Percentiles rank a stretch among this genome's conserved stretches.
Conservation (phyloP, 1,140 invertebrate species). For the Psilanteris sp. region DNA sequence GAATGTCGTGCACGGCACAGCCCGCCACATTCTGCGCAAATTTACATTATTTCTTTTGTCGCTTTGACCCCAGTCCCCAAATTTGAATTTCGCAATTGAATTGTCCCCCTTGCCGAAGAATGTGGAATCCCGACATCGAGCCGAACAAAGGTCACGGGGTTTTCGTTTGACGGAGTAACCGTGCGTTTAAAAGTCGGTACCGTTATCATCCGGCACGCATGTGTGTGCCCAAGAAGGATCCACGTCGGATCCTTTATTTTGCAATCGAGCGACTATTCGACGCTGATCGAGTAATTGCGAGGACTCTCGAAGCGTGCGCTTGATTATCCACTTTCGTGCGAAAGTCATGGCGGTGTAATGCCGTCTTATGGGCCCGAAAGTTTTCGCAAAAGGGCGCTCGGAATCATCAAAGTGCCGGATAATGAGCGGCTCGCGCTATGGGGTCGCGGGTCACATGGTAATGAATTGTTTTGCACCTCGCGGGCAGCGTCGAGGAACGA, state of each 20-base stretch:
- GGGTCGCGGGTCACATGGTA: conserved; percentile 75
- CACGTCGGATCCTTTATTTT: conserved; percentile 39
- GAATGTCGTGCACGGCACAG: no score
- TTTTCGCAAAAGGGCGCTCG: no score
- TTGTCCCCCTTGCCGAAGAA: conserved; percentile 36
- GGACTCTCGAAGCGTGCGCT: conserved; percentile 41
- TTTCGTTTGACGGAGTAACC: conserved; percentile 79
- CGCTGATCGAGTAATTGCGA: conserved; percentile 54
- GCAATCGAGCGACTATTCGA: conserved; percentile 54
- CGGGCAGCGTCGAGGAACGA: conserved; percentile 65
- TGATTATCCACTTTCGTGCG: conserved; percentile 60
- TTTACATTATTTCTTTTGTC: conserved; percentile 11
- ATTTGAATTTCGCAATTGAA: conserved; percentile 56
- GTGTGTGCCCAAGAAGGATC: conserved; percentile 16
- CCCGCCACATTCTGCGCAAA: conserved; percentile 6
- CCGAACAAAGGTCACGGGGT: conserved; percentile 57
- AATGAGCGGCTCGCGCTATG: conserved; percentile 75
- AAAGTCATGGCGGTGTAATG: conserved; percentile 15
- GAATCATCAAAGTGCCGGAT: conserved; percentile 71
- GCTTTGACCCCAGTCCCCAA: conserved; percentile 4
- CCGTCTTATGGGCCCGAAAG: conserved; percentile 19
- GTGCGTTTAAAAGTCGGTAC: conserved; percentile 78
- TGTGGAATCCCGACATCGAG: conserved; percentile 39
- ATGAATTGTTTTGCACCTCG: conserved; percentile 79
- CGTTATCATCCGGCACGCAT: conserved; percentile 71